These are phyloP conservation scores for Propithecus perrieri DNA, from an alignment of 2,797 vertebrate species.

Conservation along the genomic window DNA sequence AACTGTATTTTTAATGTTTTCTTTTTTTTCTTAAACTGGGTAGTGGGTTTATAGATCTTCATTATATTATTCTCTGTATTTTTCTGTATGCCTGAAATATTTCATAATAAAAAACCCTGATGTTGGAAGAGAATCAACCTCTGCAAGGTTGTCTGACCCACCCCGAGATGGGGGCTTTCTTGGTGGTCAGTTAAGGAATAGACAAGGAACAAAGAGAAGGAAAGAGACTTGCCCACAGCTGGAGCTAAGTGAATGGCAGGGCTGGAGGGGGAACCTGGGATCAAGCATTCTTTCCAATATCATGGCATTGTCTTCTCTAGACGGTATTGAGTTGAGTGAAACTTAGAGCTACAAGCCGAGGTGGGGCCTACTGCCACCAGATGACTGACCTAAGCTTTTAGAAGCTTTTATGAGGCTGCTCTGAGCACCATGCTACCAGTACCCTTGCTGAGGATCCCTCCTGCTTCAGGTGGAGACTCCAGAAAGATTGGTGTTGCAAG, in stretches of 20 bases:
- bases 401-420: background rate
- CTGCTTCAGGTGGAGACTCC: background rate
- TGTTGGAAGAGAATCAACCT: background rate
- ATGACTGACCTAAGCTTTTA: background rate
- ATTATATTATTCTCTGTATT: background rate
- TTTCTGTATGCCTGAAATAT: background rate
- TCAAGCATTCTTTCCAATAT: background rate
- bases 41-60: background rate
- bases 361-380: background rate
- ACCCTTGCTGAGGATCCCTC: background rate
- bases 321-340: background rate
- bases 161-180: background rate
- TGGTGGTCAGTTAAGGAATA: background rate
- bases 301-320: background rate
- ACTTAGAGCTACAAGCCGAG: background rate
- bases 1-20: background rate
- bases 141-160: background rate
- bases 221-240: background rate
- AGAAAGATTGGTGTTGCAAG: background rate
- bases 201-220: background rate
- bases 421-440: background rate
- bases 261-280: background rate
- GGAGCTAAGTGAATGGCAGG: background rate
- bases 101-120: background rate
- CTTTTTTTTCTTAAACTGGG: background rate